These are phyloP conservation scores for Caenorhabditis sp. DNA, from an alignment of 2,888 invertebrate species.

Conservation along the genomic window DNA sequence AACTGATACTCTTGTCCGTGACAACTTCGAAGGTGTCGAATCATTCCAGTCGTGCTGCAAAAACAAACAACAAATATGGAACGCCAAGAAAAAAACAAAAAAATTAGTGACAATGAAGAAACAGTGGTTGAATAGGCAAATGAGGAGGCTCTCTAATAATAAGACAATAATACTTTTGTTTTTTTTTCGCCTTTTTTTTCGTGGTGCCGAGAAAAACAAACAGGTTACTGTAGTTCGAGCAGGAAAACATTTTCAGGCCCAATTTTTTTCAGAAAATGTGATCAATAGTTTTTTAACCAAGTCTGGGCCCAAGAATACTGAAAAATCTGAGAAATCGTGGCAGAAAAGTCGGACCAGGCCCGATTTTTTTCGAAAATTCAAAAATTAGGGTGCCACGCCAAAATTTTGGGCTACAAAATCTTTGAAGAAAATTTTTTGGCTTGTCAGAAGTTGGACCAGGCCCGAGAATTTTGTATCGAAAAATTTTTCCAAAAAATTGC, in stretches of 20 bases:
- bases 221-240: too few relatives aligned
- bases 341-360: too few relatives aligned
- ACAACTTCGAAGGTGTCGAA: slow-evolving; percentile 67
- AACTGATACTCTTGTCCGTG: slow-evolving; percentile 61
- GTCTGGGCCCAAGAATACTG: background rate
- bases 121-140: slow-evolving; percentile 20
- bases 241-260: too few relatives aligned
- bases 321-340: background rate
- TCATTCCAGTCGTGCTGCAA: slow-evolving; percentile 70
- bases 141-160: background rate
- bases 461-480: too few relatives aligned
- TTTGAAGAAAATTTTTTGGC: too few relatives aligned
- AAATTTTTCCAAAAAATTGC: too few relatives aligned
- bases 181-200: background rate
- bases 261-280: too few relatives aligned
- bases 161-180: background rate
- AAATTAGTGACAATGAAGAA: background rate
- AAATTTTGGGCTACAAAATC: too few relatives aligned
- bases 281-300: too few relatives aligned
- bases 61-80: background rate
- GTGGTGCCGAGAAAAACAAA: background rate
- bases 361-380: too few relatives aligned
- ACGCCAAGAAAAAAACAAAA: background rate
- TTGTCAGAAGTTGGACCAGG: too few relatives aligned
- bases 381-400: too few relatives aligned